phyloP scores from a whole-genome alignment of 1,140 invertebrate species.

The Drosophila ercepeae region DNA sequence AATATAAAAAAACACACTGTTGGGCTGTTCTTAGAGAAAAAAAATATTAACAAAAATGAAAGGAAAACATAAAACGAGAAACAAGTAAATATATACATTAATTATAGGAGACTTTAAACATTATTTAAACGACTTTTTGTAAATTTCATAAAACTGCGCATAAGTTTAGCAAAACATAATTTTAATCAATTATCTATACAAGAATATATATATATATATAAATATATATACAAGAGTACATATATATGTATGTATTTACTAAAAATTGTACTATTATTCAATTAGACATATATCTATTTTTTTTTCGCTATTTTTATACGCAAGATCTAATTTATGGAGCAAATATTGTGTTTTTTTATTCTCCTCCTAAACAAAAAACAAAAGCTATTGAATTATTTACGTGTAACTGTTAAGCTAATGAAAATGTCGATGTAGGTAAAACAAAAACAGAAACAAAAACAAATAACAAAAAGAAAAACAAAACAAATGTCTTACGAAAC shows the following conservation, averaged over 20 bases:
- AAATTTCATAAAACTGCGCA: constrained; percentile 68
- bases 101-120: constrained; percentile 37
- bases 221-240: constrained; percentile 11
- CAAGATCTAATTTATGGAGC: constrained; percentile 58
- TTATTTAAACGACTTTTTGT: constrained; percentile 67
- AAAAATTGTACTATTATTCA: constrained; percentile 21
- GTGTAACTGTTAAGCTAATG: constrained; percentile 24
- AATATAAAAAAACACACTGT: constrained; percentile 58
- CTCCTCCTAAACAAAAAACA: constrained; percentile 14
- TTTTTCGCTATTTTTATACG: constrained; percentile 54
- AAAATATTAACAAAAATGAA: constrained; percentile 45
- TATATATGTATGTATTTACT: constrained; percentile 15
- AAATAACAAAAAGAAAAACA: constrained; percentile 3
- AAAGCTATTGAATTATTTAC: constrained; percentile 38
- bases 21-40: constrained; percentile 79
- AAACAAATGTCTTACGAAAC: constrained; percentile 38
- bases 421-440: constrained; percentile 32
- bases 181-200: constrained; percentile 32
- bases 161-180: constrained; percentile 31
- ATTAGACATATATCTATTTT: constrained; percentile 11
- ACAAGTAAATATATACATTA: constrained; percentile 44
- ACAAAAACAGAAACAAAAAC: background rate
- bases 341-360: constrained; percentile 51
- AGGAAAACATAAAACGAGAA: constrained; percentile 33
- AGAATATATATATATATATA: constrained; percentile 12